Conservation (phyloP, 1,140 invertebrate genomes). For the Lepidurus arcticus region DNA sequence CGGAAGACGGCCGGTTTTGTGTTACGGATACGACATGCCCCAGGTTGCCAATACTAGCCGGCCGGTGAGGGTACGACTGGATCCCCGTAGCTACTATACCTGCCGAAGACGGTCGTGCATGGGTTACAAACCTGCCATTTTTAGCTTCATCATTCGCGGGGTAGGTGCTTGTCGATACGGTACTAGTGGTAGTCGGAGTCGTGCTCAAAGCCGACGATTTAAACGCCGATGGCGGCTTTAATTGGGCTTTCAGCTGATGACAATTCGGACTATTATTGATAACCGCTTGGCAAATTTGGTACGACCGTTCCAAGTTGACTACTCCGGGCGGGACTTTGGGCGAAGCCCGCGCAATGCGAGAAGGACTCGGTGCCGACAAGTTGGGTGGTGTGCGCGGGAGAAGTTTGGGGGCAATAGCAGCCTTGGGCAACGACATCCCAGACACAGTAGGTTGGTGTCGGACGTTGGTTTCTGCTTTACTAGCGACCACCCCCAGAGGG, state of each 20-base stretch:
- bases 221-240: constrained; percentile 72
- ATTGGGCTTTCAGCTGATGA: constrained; percentile 74
- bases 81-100: not conserved
- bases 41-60: not conserved
- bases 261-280: constrained; percentile 86
- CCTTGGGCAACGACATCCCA: not conserved
- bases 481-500: not conserved
- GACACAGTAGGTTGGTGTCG: not conserved
- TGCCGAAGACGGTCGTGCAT: not conserved
- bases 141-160: not conserved
- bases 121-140: not conserved
- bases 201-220: constrained; percentile 47
- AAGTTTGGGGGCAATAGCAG: not conserved
- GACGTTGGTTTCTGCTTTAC: not conserved
- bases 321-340: constrained; percentile 74
- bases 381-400: not conserved
- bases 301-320: constrained; percentile 85
- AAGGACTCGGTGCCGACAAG: not conserved
- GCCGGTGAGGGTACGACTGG: not conserved
- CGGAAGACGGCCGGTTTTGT: not conserved
- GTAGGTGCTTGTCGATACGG: constrained; percentile 4
- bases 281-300: constrained; percentile 92
- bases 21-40: not conserved
- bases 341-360: constrained; percentile 39
- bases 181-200: constrained; percentile 10